Percentiles rank a stretch among this genome's conserved stretches.
phyloP scores from a whole-genome alignment of 2,888 invertebrate species.

The Euzetes globulus region DNA sequence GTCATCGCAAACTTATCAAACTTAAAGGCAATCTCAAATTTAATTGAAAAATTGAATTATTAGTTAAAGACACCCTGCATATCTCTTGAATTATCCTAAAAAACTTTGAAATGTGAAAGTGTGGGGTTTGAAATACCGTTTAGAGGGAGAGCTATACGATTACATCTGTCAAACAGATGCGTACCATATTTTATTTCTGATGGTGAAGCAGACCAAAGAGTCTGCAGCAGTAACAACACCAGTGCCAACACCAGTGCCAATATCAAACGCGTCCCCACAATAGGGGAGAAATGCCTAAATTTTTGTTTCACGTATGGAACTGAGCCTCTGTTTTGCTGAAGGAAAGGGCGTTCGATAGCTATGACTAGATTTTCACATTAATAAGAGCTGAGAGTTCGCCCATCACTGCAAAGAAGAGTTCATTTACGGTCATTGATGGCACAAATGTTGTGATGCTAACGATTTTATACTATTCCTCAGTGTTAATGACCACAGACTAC shows the following conservation, averaged over 20 bases:
- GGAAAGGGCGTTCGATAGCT: conserved; percentile 3
- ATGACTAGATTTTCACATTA: conserved; percentile 12
- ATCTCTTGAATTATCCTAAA: neutral
- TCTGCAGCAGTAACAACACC: no score
- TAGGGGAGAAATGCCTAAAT: no score
- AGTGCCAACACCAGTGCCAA: neutral
- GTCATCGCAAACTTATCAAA: no score
- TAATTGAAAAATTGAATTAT: no score
- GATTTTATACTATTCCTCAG: neutral
- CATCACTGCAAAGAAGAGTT: conserved; percentile 5
- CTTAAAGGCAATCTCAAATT: no score
- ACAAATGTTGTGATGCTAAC: neutral
- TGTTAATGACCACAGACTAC: conserved; percentile 23
- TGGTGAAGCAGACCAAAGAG: neutral
- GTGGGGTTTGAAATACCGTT: neutral
- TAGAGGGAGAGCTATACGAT: neutral
- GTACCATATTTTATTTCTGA: conserved; percentile 13
- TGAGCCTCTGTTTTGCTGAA: neutral
- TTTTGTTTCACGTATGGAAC: neutral
- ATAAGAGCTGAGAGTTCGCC: neutral
- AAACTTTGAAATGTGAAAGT: neutral
- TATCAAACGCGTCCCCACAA: no score
- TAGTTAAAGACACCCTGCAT: neutral
- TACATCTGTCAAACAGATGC: conserved; percentile 24
- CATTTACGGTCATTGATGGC: conserved; percentile 28